Percentiles rank a stretch among this genome's conserved stretches.
Evolutionary conservation across 2,888 invertebrate genomes (phyloP).

Genomic region (Platycheirus albimanus): DNA sequence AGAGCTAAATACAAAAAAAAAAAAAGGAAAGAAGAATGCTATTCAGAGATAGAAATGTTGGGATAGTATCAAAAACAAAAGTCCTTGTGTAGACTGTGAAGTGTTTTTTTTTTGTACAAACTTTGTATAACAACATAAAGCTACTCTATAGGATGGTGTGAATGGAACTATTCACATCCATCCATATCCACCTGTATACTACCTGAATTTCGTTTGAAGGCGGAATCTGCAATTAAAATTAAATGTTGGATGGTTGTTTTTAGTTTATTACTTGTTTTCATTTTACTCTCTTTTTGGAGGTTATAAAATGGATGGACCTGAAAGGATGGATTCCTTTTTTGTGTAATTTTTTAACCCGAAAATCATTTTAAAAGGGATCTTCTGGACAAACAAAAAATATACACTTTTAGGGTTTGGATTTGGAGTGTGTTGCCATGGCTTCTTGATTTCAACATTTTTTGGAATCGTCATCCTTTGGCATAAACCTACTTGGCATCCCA

Average conservation of each 20-base stretch:
- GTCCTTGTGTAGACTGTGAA: not conserved
- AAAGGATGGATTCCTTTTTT: constrained; percentile 2
- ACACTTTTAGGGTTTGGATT: not conserved
- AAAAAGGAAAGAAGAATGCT: not conserved
- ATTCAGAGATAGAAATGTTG: constrained; percentile 13
- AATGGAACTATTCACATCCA: constrained; percentile 13
- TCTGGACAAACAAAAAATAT: too few species aligned
- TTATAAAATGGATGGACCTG: not conserved
- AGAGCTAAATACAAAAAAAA: constrained; percentile 7
- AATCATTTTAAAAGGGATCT: not conserved
- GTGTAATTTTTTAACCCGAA: not conserved
- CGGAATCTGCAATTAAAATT: constrained; percentile 44
- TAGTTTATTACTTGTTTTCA: constrained; percentile 1
- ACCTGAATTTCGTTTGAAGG: constrained; percentile 8
- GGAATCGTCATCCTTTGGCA: too few species aligned
- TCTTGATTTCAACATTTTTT: too few species aligned
- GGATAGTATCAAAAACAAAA: constrained; percentile 18
- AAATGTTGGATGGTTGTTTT: constrained; percentile 32
- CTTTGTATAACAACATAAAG: constrained; percentile 7
- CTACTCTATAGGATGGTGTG: not conserved
- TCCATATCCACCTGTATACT: not conserved
- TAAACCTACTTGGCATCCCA: constrained; percentile 8
- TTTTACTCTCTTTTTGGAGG: not conserved
- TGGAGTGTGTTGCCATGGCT: constrained; percentile 23
- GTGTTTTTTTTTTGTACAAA: not conserved